Evolutionary conservation across 2,888 invertebrate genomes (phyloP), one percentile per base, ranked within the genome.

Genomic region (Macrophya annulata): DNA sequence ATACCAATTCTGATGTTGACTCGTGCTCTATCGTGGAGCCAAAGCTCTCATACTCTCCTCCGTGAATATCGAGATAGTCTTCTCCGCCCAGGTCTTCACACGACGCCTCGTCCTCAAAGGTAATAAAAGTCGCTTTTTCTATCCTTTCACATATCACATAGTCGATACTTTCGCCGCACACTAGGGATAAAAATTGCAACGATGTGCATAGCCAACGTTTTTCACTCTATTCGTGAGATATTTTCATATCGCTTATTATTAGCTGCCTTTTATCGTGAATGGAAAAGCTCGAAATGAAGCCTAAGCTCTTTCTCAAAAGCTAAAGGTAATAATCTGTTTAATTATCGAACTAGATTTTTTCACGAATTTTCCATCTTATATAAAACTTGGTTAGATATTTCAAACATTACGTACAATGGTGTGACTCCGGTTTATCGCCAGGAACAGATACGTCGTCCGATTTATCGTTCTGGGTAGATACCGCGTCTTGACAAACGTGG

Each of bases 401-500:
- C 68, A 0, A 68, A 45, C 74, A 21, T 74, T 45, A 45, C 74
- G n/a, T 74, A 45, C 4, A 45, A 12, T 4, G 31, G 21, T 45
- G 74, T 15, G 74, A 31, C 21, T 74, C 74, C 10, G 10, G 43
- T 74, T 74, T 45, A 74, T 74, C 45, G 74, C 31, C n/a, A 45
- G 25, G 10, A 74, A 45, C 74, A 74, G 43, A 43, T 45, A 74
- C 43, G 25, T 74, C 74, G n/a, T 74, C 21, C 74, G 74, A 74
- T 74, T 45, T 74, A 74, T 74, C 45, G 43, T 8, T 21, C 3
- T 45, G 74, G 45, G 45, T 45, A 74, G n/a, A 17, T 74, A 21
- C 21, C 43, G 15, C 43, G n/a, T 43, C 45, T 74, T 74, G 74
- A 45, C 43, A 74, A 74, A 74, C 43, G 43, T 74, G 45, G 74